A percentile compares a stretch with the other conserved stretches of the same genome.
Conservation (phyloP, 2,888 invertebrate species). For the Petrolisthes cinctipes region DNA sequence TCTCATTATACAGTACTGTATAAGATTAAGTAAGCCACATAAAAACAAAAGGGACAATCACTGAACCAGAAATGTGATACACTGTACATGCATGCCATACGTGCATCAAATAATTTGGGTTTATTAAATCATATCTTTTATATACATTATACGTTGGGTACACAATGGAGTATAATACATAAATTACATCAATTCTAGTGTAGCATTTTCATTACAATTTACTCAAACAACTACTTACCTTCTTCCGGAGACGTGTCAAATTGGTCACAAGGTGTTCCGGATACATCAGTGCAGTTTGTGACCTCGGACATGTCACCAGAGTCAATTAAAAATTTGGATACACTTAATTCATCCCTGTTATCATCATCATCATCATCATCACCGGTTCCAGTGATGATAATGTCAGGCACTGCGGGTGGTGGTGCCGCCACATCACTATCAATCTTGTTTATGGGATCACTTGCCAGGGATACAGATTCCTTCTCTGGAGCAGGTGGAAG, state of each 20-base stretch:
- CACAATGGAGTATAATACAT: no score
- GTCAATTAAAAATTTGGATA: constrained; percentile 1
- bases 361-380: constrained; percentile 15
- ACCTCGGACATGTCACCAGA: constrained; percentile 29
- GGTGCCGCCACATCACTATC: neutral
- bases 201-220: neutral
- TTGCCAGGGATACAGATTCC: neutral
- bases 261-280: neutral
- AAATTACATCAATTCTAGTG: no score
- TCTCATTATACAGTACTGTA: no score
- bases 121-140: no score
- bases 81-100: no score
- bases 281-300: neutral
- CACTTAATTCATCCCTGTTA: constrained; percentile 14
- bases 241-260: constrained; percentile 12
- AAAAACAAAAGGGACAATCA: no score
- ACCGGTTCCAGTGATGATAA: constrained; percentile 40
- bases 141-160: no score
- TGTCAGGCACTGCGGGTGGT: constrained; percentile 38
- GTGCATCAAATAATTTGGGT: no score
- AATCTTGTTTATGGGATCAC: neutral
- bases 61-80: no score
- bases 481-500: neutral
- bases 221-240: constrained; percentile 24
- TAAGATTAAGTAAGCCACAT: no score